A percentile compares a stretch with the other conserved stretches of the same genome.
Conservation (phyloP, 2,113 vertebrate species). For the Ceuthmochares aereus region DNA sequence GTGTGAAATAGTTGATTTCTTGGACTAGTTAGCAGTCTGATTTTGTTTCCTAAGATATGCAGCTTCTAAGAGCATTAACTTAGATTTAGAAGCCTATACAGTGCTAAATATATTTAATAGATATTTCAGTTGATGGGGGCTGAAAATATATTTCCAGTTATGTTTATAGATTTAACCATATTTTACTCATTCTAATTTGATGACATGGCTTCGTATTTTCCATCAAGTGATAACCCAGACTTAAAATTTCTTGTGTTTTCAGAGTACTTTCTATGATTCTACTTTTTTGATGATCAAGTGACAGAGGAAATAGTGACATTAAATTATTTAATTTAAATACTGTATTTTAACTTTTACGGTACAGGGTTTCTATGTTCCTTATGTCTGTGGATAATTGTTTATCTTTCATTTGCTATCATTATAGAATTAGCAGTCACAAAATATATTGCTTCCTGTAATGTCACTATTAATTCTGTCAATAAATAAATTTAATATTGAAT, state of each 20-base stretch:
- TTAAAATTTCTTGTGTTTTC: accelerated
- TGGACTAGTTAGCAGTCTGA: neutral
- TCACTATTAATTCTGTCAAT: neutral
- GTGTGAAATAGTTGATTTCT: neutral
- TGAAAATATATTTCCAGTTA: neutral
- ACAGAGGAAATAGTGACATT: neutral
- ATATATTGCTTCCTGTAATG: neutral
- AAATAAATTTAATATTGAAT: neutral
- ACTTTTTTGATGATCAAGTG: neutral
- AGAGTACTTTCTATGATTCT: too few relatives aligned
- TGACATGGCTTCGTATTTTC: neutral
- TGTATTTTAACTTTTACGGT: neutral
- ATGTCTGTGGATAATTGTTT: neutral
- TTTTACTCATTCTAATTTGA: neutral
- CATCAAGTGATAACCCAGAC: neutral
- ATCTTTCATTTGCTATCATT: neutral
- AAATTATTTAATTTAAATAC: neutral
- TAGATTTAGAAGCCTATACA: neutral
- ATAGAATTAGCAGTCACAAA: neutral
- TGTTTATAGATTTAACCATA: neutral
- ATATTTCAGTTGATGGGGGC: neutral
- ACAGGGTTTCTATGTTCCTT: neutral
- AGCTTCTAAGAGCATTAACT: neutral
- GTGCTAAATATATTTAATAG: neutral
- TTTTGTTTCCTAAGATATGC: neutral